phyloP scores from a whole-genome alignment of 2,113 vertebrate species.

The Phrynosoma platyrhinos region DNA sequence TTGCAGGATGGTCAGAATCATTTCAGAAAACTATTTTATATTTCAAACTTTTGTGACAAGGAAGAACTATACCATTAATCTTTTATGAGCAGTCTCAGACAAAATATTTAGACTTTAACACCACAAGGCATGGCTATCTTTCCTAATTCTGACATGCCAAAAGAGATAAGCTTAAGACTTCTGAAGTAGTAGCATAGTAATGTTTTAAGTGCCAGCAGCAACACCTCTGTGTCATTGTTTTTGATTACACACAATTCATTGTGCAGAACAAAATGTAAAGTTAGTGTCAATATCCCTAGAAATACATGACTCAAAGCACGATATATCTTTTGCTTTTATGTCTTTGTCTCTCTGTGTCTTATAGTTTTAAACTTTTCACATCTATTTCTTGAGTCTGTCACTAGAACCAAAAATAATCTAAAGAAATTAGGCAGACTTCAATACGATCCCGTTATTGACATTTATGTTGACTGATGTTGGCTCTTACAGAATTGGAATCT shows the following conservation, averaged over 20 bases:
- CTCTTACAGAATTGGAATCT: slow-evolving; percentile 82
- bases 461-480: slow-evolving; percentile 81
- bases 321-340: background rate
- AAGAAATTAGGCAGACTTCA: slow-evolving; percentile 75
- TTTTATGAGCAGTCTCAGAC: slow-evolving; percentile 46
- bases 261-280: background rate
- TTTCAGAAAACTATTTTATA: slow-evolving; percentile 45
- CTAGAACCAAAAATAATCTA: slow-evolving; percentile 69
- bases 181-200: slow-evolving; percentile 9
- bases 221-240: background rate
- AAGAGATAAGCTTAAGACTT: slow-evolving; percentile 24
- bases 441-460: slow-evolving; percentile 76
- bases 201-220: slow-evolving; percentile 6
- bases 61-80: slow-evolving; percentile 55
- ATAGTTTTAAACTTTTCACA: slow-evolving; percentile 70
- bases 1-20: slow-evolving; percentile 30
- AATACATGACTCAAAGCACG: slow-evolving; percentile 34
- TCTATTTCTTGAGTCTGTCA: slow-evolving; percentile 70
- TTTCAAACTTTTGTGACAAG: slow-evolving; percentile 52
- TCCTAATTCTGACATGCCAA: slow-evolving; percentile 28
- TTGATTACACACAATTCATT: slow-evolving; percentile 40
- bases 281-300: background rate
- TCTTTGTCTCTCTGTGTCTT: slow-evolving; percentile 37
- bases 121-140: slow-evolving; percentile 19
- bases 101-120: slow-evolving; percentile 25